Base-by-base conservation (phyloP, 2,113 vertebrate species). In the Centropristis striata region DNA sequence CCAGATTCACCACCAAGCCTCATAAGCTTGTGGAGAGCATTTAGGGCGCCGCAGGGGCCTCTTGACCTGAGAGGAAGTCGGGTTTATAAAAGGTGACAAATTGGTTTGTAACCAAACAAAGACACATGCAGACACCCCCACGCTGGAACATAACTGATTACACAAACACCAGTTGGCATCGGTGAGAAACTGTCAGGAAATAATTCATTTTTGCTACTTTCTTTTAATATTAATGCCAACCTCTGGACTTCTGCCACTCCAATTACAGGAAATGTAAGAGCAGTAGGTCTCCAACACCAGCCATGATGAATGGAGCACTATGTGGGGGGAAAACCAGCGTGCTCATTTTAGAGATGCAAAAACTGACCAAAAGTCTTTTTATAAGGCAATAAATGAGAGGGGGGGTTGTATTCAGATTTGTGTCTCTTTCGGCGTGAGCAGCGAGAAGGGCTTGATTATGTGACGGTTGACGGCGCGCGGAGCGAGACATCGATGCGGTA, bases 301-400 rank as follows among this genome's bases (percentile, higher is more conserved):
- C 23, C 74, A 94, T 96, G 96, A 97, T 98, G 98, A 99, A 99
- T 99, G 96, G 96, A 96, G 95, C 94, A 93, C 96, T 99, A 96
- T 98, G 96, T 97, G 95, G 95, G 83, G 85, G 89, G 80, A 88
- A 86, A 95, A 94, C 95, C 94, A 94, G 92, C 93, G 87, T 90
- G 94, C 94, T 94, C 93, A 85, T 96, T 97, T 96, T 95, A 93
- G 94, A 94, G 94, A 96, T 93, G 94, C 95, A 96, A 95, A 94
- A 95, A 78, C 85, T 89, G 81, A 92, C 88, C 90, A 90, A 83
- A 91, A 86, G 76, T 81, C 70, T 93, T 93, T 94, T 95, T 92
- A 91, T 92, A 93, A 90, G 88, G 91, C 90, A 92, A 93, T 94
- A 94, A 94, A 94, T 90, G 88, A 87, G 89, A 75, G 67, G 55